These are phyloP conservation scores for Halcyon smyrnensis DNA, from an alignment of 2,797 vertebrate species.

Conservation along the genomic window DNA sequence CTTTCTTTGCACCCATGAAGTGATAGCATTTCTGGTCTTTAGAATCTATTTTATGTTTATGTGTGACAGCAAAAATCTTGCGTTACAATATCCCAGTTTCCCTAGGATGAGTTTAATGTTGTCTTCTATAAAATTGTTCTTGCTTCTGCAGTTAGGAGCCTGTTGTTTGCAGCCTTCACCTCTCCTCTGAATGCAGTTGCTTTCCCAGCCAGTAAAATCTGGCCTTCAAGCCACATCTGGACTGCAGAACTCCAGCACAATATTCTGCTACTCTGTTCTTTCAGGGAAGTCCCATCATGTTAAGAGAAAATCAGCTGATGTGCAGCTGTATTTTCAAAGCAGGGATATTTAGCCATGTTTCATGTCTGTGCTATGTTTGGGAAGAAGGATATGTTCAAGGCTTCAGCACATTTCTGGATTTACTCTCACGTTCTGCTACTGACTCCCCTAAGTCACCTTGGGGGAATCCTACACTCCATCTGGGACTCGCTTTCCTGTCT, in stretches of 20 bases:
- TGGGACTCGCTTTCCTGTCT: not conserved
- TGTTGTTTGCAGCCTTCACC: not conserved
- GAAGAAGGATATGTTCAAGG: not conserved
- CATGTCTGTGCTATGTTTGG: not conserved
- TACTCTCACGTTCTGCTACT: not conserved
- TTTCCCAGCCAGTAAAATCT: not conserved
- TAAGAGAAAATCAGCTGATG: not conserved
- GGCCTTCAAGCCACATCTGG: not conserved
- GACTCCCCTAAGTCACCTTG: not conserved
- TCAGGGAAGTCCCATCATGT: not conserved
- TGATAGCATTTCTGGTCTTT: not conserved
- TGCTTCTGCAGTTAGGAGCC: not conserved
- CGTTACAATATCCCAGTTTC: not conserved
- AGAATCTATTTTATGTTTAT: not conserved
- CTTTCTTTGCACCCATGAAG: not conserved
- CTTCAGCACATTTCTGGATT: not conserved
- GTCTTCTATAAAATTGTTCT: not conserved
- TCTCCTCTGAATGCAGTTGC: not conserved
- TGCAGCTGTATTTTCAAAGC: not conserved
- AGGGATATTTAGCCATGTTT: accelerated
- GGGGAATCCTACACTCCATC: not conserved
- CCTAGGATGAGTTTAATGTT: not conserved
- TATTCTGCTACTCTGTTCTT: not conserved
- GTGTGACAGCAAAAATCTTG: not conserved
- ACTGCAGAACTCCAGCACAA: not conserved